Conservation (phyloP, 1,140 invertebrate species). For the Philopotamus ludificatus region DNA sequence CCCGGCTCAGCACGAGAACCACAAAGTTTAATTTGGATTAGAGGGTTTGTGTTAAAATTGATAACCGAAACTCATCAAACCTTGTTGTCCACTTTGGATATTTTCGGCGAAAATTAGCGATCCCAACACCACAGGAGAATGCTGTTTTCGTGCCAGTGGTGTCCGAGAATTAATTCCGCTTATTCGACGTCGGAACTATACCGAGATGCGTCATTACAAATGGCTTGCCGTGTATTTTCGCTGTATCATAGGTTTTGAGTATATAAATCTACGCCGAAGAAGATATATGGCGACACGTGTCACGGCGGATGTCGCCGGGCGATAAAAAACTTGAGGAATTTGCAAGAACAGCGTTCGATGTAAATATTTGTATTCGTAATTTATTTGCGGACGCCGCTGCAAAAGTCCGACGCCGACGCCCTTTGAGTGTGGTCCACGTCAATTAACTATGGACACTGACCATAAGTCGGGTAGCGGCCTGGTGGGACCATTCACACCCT, state of each 20-base stretch:
- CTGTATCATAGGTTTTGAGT: too few species aligned
- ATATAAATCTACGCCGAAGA: too few species aligned
- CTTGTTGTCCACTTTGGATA: constrained; percentile 4
- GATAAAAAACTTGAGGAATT: too few species aligned
- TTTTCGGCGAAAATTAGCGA: not conserved
- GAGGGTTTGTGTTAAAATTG: constrained; percentile 1
- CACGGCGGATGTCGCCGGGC: not conserved
- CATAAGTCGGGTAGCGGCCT: not conserved
- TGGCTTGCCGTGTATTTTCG: too few species aligned
- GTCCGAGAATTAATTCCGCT: too few species aligned
- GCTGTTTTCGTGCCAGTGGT: too few species aligned
- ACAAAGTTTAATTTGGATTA: constrained; percentile 21
- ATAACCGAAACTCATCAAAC: constrained; percentile 24
- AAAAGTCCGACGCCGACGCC: not conserved
- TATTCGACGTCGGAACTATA: too few species aligned
- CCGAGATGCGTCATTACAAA: too few species aligned
- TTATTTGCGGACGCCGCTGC: not conserved
- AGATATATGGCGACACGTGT: not conserved
- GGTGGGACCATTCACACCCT: not conserved
- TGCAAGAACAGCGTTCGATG: too few species aligned
- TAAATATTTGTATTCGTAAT: not conserved
- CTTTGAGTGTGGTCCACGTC: constrained; percentile 3
- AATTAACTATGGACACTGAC: constrained; percentile 15
- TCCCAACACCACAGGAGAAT: too few species aligned
- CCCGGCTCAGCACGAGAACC: too few species aligned